These are phyloP conservation scores for Herminia tarsipennalis DNA, from an alignment of 2,888 invertebrate species.

Conservation along the genomic window DNA sequence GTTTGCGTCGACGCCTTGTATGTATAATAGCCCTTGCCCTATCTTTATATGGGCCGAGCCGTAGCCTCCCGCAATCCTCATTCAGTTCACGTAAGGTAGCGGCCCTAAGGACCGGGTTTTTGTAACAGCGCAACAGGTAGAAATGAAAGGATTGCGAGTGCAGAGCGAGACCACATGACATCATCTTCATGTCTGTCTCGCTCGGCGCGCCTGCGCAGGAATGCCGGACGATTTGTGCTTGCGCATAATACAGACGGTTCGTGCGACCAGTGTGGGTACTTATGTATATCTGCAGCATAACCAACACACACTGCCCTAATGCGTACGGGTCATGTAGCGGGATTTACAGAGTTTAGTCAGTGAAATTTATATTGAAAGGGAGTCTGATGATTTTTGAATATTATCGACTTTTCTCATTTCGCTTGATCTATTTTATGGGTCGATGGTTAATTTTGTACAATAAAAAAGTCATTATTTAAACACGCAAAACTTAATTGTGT, in stretches of 20 bases:
- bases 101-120: conserved; percentile 85
- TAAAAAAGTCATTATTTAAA: too few species aligned
- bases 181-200: conserved; percentile 64
- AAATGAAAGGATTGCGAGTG: conserved; percentile 84
- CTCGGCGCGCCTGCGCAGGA: conserved; percentile 74
- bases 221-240: conserved; percentile 85
- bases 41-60: conserved; percentile 84
- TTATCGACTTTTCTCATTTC: conserved; percentile 48
- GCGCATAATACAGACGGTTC: conserved; percentile 73
- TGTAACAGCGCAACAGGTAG: conserved; percentile 85
- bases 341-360: conserved; percentile 83
- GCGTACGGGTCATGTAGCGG: conserved; percentile 85
- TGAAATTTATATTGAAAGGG: conserved; percentile 85
- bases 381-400: conserved; percentile 80
- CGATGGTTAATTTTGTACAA: not conserved
- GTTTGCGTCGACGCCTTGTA: conserved; percentile 54
- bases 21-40: conserved; percentile 81
- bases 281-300: conserved; percentile 69
- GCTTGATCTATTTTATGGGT: conserved; percentile 23
- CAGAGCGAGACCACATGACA: conserved; percentile 66
- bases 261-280: conserved; percentile 62
- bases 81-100: conserved; percentile 85
- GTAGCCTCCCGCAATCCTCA: conserved; percentile 83
- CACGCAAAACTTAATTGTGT: too few species aligned
- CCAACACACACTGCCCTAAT: conserved; percentile 85